Percentiles rank a stretch among this genome's conserved stretches.
phyloP scores from a whole-genome alignment of 2,797 vertebrate genomes.

The Graptemys geographica region DNA sequence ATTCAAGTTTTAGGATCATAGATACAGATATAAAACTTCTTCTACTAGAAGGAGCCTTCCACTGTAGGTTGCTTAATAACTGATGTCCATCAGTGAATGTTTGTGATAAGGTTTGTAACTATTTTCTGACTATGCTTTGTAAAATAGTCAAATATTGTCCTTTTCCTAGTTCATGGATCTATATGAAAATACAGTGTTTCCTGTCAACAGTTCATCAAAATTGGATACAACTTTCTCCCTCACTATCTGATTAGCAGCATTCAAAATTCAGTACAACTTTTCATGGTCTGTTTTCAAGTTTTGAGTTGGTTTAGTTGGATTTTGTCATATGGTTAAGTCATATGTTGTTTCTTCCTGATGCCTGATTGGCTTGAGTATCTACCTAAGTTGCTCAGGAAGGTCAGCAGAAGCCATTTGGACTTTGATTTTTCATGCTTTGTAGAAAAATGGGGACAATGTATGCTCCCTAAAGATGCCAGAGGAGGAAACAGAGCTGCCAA shows the following conservation, averaged over 20 bases:
- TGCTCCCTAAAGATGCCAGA: not conserved
- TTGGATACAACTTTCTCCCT: not conserved
- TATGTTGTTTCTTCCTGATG: not conserved
- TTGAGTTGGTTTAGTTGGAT: not conserved
- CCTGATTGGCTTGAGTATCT: not conserved
- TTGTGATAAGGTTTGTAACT: not conserved
- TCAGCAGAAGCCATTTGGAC: not conserved
- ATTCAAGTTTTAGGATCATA: not conserved
- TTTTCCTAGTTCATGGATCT: not conserved
- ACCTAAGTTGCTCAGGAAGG: not conserved
- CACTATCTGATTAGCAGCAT: not conserved
- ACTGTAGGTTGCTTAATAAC: not conserved
- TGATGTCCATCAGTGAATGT: not conserved
- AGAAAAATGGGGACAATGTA: not conserved
- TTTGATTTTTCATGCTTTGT: not conserved
- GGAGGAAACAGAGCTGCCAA: not conserved
- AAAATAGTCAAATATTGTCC: not conserved
- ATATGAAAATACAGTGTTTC: not conserved
- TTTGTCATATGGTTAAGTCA: not conserved
- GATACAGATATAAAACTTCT: not conserved
- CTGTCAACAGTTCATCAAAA: not conserved
- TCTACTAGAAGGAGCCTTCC: too few species aligned
- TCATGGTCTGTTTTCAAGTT: not conserved
- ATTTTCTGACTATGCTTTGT: not conserved
- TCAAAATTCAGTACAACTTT: not conserved